Evolutionary conservation across 2,888 invertebrate species (phyloP).

Genomic region (Dolomedes plantarius): DNA sequence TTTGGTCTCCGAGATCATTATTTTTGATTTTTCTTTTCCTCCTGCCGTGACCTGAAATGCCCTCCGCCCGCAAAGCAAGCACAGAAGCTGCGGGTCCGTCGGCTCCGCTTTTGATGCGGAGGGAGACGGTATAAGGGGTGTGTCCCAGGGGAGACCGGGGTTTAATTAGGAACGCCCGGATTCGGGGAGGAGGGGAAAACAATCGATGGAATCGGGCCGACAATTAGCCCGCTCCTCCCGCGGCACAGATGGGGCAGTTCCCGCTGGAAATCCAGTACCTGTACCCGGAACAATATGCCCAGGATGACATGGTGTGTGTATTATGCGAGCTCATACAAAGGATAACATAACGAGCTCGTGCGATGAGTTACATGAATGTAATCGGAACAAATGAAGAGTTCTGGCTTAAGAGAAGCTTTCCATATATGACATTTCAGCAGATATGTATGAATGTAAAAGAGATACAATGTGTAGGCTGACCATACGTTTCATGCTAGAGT

Average conservation of each 20-base stretch:
- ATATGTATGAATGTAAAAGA: too few relatives aligned
- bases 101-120: constrained; percentile 24
- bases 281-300: neutral
- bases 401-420: too few relatives aligned
- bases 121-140: constrained; percentile 47
- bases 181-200: constrained; percentile 38
- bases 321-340: too few relatives aligned
- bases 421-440: too few relatives aligned
- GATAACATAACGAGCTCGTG: too few relatives aligned
- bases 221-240: constrained; percentile 47
- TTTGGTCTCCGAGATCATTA: neutral
- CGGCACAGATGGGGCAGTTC: constrained; percentile 44
- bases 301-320: neutral
- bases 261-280: constrained; percentile 7
- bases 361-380: too few relatives aligned
- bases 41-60: neutral
- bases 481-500: too few relatives aligned
- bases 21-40: neutral
- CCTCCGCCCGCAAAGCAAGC: neutral
- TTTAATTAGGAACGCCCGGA: constrained; percentile 67
- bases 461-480: too few relatives aligned
- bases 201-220: constrained; percentile 65
- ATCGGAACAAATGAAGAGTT: too few relatives aligned
- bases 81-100: constrained; percentile 22
- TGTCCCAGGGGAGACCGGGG: constrained; percentile 49